Evolutionary conservation across 2,797 vertebrate genomes (phyloP).

Genomic region (Siniperca scherzeri): DNA sequence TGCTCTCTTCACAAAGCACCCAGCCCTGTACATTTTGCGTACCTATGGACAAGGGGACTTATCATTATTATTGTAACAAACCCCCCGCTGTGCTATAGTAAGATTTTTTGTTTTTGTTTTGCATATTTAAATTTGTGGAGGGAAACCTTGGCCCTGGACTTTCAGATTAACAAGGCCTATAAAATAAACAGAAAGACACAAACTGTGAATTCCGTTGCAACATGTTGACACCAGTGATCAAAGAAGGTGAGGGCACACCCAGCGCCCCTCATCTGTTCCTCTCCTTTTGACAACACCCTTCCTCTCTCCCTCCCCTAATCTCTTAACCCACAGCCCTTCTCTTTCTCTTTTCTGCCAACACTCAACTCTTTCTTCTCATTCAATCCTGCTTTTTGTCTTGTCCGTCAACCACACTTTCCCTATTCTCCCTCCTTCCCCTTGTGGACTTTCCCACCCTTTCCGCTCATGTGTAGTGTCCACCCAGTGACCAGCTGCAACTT

Average conservation of each 20-base stretch:
- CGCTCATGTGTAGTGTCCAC: slow-evolving; percentile 63
- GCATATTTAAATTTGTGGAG: background rate
- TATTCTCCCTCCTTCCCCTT: slow-evolving; percentile 24
- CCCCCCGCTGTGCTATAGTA: background rate
- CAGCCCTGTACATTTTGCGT: background rate
- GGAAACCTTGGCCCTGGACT: slow-evolving; percentile 5
- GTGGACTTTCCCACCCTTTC: slow-evolving; percentile 62
- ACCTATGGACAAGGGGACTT: background rate
- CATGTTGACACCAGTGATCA: slow-evolving; percentile 71
- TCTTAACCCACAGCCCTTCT: slow-evolving; percentile 53
- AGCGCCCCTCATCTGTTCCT: slow-evolving; percentile 64
- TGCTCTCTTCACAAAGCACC: background rate
- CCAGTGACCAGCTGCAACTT: slow-evolving; percentile 66
- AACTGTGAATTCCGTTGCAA: slow-evolving; percentile 63
- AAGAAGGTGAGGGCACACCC: slow-evolving; percentile 77
- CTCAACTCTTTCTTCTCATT: slow-evolving; percentile 31
- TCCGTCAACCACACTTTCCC: slow-evolving; percentile 26
- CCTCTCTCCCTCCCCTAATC: slow-evolving; percentile 61
- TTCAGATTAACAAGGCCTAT: slow-evolving; percentile 10
- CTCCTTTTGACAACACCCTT: slow-evolving; percentile 77
- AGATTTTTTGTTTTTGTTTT: background rate
- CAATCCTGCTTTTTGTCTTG: slow-evolving; percentile 49
- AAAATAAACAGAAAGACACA: slow-evolving; percentile 36
- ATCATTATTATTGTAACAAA: background rate
- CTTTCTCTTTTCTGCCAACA: slow-evolving; percentile 35